phyloP scores from a whole-genome alignment of 2,888 invertebrate species.

The Drosophila helvetica region DNA sequence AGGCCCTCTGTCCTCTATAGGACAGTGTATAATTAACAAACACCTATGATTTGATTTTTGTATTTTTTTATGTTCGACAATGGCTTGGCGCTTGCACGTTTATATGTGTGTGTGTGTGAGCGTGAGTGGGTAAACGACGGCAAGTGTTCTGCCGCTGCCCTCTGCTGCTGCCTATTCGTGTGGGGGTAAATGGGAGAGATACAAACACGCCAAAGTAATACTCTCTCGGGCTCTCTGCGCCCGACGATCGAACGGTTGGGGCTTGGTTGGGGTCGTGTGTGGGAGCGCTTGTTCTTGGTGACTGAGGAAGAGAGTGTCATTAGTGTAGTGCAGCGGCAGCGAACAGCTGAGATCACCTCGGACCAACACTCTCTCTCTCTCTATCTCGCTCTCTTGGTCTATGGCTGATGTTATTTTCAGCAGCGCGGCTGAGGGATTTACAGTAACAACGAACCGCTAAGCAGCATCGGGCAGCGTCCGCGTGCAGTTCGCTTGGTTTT shows the following conservation, averaged over 20 bases:
- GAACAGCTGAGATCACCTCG: conserved; percentile 59
- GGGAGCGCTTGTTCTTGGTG: conserved; percentile 61
- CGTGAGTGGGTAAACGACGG: conserved; percentile 53
- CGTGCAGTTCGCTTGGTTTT: conserved; percentile 60
- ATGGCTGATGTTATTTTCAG: conserved; percentile 72
- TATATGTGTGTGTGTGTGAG: conserved; percentile 39
- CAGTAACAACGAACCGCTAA: conserved; percentile 75
- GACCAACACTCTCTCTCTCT: conserved; percentile 20
- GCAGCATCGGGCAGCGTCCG: conserved; percentile 60
- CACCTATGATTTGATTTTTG: conserved; percentile 73
- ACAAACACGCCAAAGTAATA: conserved; percentile 68
- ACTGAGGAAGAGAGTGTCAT: conserved; percentile 51
- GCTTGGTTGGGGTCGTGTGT: conserved; percentile 17
- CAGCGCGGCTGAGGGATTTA: conserved; percentile 68
- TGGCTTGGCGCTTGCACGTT: conserved; percentile 62
- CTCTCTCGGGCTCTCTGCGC: conserved; percentile 2
- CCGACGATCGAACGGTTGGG: background rate
- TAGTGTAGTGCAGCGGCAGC: conserved; percentile 50
- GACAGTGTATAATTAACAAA: conserved; percentile 63
- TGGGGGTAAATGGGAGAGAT: conserved; percentile 64
- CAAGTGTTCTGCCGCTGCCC: conserved; percentile 49
- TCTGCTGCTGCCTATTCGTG: conserved; percentile 62
- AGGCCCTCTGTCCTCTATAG: conserved; percentile 34
- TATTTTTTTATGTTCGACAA: conserved; percentile 49
- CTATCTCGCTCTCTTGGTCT: conserved; percentile 24